Evolutionary conservation across 2,113 vertebrate genomes (phyloP), one percentile per base, ranked within the genome.

Genomic region (Harpagus bidentatus): DNA sequence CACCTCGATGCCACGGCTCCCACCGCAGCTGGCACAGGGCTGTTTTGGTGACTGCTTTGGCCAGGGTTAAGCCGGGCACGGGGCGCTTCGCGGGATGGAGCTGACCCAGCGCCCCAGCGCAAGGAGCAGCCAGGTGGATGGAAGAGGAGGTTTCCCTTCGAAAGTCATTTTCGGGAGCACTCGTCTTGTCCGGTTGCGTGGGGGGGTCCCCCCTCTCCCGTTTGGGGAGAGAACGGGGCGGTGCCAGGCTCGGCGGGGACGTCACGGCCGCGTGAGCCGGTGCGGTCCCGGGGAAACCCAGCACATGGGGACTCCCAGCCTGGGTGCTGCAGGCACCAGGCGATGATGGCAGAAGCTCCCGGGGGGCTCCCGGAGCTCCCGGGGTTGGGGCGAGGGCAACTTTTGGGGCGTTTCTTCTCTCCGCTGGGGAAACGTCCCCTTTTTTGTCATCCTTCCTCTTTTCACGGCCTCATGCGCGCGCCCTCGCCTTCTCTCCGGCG

Each of bases 391-490:
- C 1, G 2, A 55, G 63, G 48, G 53, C 1, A 0, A 26, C 42
- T 92, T 82, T 82, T 53, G 40, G 40, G 52, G 18, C 0, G 2
- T 63, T 52, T 70, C 67, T 73, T 72, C 53, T 73, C 38, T 40
- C 28, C 32, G 69, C 53, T 87, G 63, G 67, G 31, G 74, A 93
- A 93, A 93, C 8, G 71, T 93, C 91, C 82, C 59, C 40, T 88
- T 73, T 77, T 77, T 36, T 72, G 80, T 43, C 32, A 5, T 38
- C 88, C 96, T 97, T 97, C 96, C 96, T 97, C 94, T 92, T 96
- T 97, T 58, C 8, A 5, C 76, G 50, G 80, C 83, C 67, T 73
- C 5, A 1, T 23, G 16, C 2, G 3, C 28, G 11, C 10, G 3
- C 73, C 82, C 74, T 71, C 16, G 8, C 81, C 78, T 71, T 62